Evolutionary conservation across 2,797 vertebrate species (phyloP).

Genomic region (Anisognathus igniventris): DNA sequence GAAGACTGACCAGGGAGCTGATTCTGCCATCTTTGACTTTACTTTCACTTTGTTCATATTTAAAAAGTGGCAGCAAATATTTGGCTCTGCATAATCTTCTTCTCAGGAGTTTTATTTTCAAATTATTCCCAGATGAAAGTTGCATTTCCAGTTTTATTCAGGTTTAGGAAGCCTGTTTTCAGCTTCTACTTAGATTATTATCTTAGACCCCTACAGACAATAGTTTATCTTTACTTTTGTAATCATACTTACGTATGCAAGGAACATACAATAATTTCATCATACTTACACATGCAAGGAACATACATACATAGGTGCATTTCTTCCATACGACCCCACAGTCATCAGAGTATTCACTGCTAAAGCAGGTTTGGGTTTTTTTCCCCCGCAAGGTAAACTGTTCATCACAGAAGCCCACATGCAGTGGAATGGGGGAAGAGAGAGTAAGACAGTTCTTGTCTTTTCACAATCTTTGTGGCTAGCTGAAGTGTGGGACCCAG

Average conservation of each 20-base stretch:
- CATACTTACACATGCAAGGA: neutral
- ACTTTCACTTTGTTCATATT: neutral
- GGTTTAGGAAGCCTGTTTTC: neutral
- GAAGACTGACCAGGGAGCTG: neutral
- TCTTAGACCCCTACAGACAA: neutral
- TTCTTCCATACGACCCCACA: neutral
- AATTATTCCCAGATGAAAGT: neutral
- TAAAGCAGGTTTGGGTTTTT: neutral
- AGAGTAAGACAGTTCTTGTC: neutral
- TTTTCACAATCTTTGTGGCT: neutral
- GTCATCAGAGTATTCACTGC: neutral
- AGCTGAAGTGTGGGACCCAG: rapidly evolving
- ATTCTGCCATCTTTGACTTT: neutral
- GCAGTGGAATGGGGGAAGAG: neutral
- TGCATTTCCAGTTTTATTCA: neutral
- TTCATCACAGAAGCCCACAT: neutral
- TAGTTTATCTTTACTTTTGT: neutral
- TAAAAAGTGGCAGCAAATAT: neutral
- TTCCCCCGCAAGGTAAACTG: neutral
- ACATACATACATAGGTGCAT: neutral
- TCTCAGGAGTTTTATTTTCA: neutral
- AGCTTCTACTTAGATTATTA: neutral
- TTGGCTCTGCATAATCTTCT: neutral
- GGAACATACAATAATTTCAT: neutral
- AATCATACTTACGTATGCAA: neutral